phyloP scores from a whole-genome alignment of 2,113 vertebrate genomes.

The Corvus moneduloides region DNA sequence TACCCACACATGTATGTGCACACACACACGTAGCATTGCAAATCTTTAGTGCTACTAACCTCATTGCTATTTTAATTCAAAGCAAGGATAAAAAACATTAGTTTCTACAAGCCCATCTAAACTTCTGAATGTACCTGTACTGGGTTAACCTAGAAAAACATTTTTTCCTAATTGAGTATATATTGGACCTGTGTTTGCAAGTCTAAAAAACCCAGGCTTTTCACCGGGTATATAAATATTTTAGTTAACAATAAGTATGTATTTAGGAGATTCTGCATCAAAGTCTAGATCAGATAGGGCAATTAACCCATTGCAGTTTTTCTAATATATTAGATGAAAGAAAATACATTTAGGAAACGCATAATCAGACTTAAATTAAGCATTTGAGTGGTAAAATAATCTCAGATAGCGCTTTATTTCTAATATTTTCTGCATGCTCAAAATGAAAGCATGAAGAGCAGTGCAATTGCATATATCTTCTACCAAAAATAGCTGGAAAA shows the following conservation, averaged over 20 bases:
- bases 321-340: not conserved
- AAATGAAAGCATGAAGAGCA: constrained; percentile 30
- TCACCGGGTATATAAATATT: constrained; percentile 46
- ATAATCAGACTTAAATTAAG: not conserved
- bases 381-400: constrained; percentile 9
- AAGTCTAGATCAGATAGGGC: constrained; percentile 38
- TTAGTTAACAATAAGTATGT: constrained; percentile 60
- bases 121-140: constrained; percentile 9
- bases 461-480: not conserved
- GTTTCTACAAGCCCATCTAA: constrained; percentile 60
- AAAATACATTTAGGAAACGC: constrained; percentile 33
- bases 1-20: not conserved
- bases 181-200: constrained; percentile 56
- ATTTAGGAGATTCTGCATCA: constrained; percentile 53
- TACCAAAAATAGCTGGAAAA: constrained; percentile 56
- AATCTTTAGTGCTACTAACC: not conserved
- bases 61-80: constrained; percentile 59
- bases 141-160: constrained; percentile 37
- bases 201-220: constrained; percentile 5
- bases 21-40: not conserved
- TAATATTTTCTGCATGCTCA: not conserved
- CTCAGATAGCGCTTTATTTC: not conserved
- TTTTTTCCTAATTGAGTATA: constrained; percentile 57
- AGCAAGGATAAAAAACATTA: constrained; percentile 52
- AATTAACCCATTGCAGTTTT: constrained; percentile 60